Percentiles rank a stretch among this genome's conserved stretches.
Conservation (phyloP, 2,797 vertebrate genomes). For the Sebastiscus albofasciatus region DNA sequence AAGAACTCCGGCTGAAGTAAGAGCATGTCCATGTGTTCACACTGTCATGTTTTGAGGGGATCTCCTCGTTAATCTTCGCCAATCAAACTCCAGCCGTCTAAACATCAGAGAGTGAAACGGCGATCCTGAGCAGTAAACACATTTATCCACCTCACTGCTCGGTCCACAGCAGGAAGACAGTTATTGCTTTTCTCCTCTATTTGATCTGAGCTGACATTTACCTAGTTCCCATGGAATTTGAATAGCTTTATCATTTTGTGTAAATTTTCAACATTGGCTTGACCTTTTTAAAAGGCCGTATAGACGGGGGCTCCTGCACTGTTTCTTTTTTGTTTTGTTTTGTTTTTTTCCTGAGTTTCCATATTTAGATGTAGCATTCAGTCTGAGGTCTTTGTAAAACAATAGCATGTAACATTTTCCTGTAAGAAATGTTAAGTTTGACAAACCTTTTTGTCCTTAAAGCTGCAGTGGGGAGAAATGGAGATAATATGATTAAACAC, state of each 20-base stretch:
- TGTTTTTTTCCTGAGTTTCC: not conserved
- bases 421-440: not conserved
- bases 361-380: conserved; percentile 46
- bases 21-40: not conserved
- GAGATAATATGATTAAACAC: too few relatives aligned
- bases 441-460: not conserved
- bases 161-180: conserved; percentile 25
- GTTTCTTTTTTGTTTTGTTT: not conserved
- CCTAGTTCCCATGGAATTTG: conserved; percentile 57
- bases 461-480: too few relatives aligned
- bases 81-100: conserved; percentile 31
- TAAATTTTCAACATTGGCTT: conserved; percentile 38
- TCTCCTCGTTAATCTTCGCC: conserved; percentile 13
- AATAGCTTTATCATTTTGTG: conserved; percentile 61
- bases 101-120: conserved; percentile 43
- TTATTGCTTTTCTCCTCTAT: conserved; percentile 41
- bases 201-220: conserved; percentile 73
- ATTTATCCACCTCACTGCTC: conserved; percentile 20
- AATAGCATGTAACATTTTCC: not conserved
- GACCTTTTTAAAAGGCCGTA: conserved; percentile 62
- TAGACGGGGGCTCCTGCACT: conserved; percentile 1
- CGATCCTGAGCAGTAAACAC: conserved; percentile 37
- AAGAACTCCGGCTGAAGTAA: not conserved
- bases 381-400: not conserved
- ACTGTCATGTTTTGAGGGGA: not conserved